Evolutionary conservation across 2,888 invertebrate species (phyloP), one percentile per base, ranked within the genome.

Genomic region (Alviniconcha strummeri): DNA sequence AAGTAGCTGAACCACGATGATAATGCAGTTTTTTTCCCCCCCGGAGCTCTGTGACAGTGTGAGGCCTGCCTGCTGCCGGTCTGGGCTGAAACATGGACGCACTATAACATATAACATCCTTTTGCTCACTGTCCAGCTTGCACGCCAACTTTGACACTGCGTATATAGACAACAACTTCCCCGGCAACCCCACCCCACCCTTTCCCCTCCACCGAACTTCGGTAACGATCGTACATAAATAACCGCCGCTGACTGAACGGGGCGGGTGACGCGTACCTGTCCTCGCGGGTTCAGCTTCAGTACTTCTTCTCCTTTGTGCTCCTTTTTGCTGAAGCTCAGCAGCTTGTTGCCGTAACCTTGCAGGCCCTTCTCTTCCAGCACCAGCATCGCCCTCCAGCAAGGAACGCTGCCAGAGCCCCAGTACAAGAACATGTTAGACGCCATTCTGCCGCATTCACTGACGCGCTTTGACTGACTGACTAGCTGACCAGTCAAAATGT

Each of bases 401-500:
- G 92, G 91, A 17, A 86, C 82, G 17, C 90, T 90, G 1, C 91
- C 92, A 13, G 91, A 91, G 7, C 90, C 90, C 92, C 91, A 92
- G 81, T 85, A 90, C 71, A 92, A 81, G 78, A 88, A 85, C 87
- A 91, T 89, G 55, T 82, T 82, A 0, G 76, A n/a, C 64, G 84
- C 82, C 84, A 85, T 82, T 17, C 36, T 36, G 36, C 36, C 36
- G 36, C 36, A 36, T 36, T 36, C 36, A 11, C 52, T 76, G 9
- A 13, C 19, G 55, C 17, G 11, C 11, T n/a, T n/a, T 19, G 19
- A 11, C 11, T n/a, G 74, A n/a, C 17, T n/a, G 55, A 13, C 9
- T 5, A 17, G 6, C 76, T 0, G 55, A 4, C 55, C n/a, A n/a
- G 17, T 36, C 76, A 76, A 36, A 1, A n/a, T 72, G 36, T 36